phyloP scores from a whole-genome alignment of 2,113 vertebrate genomes.

The Manacus vitellinus region DNA sequence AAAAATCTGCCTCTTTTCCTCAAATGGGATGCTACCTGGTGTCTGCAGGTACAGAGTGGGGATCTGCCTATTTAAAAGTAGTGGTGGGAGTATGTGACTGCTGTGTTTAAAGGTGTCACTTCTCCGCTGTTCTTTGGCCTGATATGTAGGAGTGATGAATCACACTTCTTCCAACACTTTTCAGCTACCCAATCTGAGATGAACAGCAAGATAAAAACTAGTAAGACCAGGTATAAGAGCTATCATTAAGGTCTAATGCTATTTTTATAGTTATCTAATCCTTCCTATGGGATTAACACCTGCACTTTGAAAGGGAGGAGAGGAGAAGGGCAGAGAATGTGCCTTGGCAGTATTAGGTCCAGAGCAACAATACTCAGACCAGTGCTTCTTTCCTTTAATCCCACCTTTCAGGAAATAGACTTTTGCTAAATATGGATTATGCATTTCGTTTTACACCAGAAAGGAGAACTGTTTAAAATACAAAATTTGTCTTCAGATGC shows the following conservation, averaged over 20 bases:
- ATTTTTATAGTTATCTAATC: slow-evolving; percentile 34
- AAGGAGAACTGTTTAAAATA: slow-evolving; percentile 10
- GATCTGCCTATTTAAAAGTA: neutral
- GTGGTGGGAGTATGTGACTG: neutral
- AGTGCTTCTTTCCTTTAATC: neutral
- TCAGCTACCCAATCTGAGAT: neutral
- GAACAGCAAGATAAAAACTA: neutral
- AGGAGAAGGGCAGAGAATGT: neutral
- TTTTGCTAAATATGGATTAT: neutral
- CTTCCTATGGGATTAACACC: slow-evolving; percentile 35
- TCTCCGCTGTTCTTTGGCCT: neutral
- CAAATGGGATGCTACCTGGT: neutral
- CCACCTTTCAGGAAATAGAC: neutral
- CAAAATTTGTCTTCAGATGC: neutral
- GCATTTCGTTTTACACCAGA: neutral
- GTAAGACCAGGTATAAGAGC: neutral
- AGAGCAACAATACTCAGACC: neutral
- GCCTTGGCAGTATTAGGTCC: neutral
- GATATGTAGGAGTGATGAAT: neutral
- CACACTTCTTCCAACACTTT: neutral
- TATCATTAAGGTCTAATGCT: neutral
- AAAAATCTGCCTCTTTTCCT: neutral
- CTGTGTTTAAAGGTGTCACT: neutral
- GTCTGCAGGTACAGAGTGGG: neutral
- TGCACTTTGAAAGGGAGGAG: neutral